Evolutionary conservation across 2,888 invertebrate genomes (phyloP).

Genomic region (Gerris lacustris): DNA sequence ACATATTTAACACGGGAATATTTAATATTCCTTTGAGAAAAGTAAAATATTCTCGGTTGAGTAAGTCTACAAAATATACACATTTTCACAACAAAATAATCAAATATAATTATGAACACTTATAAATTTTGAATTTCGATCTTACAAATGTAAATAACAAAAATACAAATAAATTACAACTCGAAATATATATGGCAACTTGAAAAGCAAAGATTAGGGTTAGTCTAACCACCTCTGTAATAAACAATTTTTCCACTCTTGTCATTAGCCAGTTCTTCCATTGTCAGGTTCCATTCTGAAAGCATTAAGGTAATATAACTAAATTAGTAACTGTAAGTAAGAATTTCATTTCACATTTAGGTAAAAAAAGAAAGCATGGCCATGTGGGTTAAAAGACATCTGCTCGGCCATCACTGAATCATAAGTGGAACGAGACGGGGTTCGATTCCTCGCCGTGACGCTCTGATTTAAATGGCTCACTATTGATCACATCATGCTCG

Average conservation of each 20-base stretch:
- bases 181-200: neutral
- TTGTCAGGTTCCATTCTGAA: constrained; percentile 18
- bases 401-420: too few species aligned
- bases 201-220: neutral
- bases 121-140: neutral
- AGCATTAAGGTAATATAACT: neutral
- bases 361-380: too few species aligned
- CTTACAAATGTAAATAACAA: constrained; percentile 2
- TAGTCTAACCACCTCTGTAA: neutral
- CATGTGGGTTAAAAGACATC: too few species aligned
- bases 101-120: neutral
- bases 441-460: too few species aligned
- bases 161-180: neutral
- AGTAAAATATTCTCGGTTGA: neutral
- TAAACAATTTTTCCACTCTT: neutral
- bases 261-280: constrained; percentile 9
- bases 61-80: constrained; percentile 1
- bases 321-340: too few species aligned
- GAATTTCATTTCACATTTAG: too few species aligned
- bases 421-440: too few species aligned
- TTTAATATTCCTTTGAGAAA: neutral
- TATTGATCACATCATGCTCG: too few species aligned
- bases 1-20: neutral
- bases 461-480: too few species aligned
- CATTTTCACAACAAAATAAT: neutral